phyloP scores from a whole-genome alignment of 2,113 vertebrate genomes.

The Struthio camelus region DNA sequence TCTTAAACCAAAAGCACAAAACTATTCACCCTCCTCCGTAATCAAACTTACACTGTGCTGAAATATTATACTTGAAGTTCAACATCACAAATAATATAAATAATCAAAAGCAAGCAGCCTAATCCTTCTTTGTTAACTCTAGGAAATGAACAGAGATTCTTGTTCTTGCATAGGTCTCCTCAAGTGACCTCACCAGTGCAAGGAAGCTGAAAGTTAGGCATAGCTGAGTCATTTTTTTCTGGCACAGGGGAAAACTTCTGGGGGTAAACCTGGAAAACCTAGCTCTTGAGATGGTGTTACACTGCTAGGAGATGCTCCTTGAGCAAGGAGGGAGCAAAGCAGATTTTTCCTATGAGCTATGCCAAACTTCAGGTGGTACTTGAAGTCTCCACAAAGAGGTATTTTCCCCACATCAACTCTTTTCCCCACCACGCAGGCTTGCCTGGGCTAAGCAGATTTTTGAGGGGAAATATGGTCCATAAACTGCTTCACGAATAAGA shows the following conservation, averaged over 20 bases:
- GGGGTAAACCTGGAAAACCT: not conserved
- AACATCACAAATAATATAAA: slow-evolving; percentile 1
- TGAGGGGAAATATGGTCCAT: not conserved
- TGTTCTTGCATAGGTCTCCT: not conserved
- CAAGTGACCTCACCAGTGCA: not conserved
- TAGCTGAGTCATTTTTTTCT: not conserved
- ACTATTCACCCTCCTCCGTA: not conserved
- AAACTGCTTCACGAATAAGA: not conserved
- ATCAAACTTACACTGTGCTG: not conserved
- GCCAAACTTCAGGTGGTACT: not conserved
- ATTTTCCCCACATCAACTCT: not conserved
- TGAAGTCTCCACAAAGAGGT: not conserved
- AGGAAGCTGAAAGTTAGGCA: not conserved
- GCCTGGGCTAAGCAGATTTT: not conserved
- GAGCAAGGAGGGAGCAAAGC: not conserved
- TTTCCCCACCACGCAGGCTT: not conserved
- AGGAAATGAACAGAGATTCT: slow-evolving; percentile 14
- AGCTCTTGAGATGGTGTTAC: not conserved
- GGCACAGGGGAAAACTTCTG: not conserved
- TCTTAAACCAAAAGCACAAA: not conserved
- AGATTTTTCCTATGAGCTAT: not conserved
- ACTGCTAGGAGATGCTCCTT: not conserved
- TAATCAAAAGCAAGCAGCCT: slow-evolving; percentile 18
- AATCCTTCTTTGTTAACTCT: not conserved
- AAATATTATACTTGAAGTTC: slow-evolving; percentile 8